Percentiles rank a stretch among this genome's conserved stretches.
Evolutionary conservation across 2,113 vertebrate genomes (phyloP).

Genomic region (Delphinapterus leucas): DNA sequence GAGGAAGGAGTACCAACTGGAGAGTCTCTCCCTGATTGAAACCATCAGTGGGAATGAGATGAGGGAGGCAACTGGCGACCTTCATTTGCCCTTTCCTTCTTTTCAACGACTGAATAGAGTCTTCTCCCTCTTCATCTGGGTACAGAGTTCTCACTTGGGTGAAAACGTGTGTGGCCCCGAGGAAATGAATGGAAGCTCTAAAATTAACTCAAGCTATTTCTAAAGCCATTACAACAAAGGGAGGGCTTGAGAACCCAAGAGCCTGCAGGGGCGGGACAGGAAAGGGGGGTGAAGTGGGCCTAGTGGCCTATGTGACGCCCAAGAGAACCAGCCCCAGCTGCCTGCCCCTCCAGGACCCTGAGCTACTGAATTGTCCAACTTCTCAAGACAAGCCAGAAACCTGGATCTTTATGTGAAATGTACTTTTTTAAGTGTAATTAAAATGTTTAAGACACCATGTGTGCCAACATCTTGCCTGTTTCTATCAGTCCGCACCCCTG

Average conservation of each 20-base stretch:
- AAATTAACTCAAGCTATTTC: not conserved
- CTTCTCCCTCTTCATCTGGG: too few species aligned
- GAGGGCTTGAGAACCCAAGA: not conserved
- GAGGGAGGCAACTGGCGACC: fast-evolving
- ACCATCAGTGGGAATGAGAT: not conserved
- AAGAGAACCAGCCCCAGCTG: not conserved
- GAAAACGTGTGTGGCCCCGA: not conserved
- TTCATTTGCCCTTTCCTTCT: not conserved
- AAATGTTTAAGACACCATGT: not conserved
- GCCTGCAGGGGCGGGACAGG: not conserved
- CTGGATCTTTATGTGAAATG: not conserved
- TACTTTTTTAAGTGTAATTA: not conserved
- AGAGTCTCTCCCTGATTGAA: not conserved
- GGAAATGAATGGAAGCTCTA: not conserved
- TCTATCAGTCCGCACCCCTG: fast-evolving
- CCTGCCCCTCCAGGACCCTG: not conserved
- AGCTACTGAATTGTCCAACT: not conserved
- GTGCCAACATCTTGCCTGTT: not conserved
- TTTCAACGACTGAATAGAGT: not conserved
- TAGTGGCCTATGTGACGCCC: not conserved
- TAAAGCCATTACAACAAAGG: not conserved
- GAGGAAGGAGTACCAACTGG: fast-evolving
- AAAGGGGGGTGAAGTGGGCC: not conserved
- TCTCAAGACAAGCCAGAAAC: not conserved
- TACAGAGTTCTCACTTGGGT: not conserved